Base-by-base conservation (phyloP, 2,797 vertebrate genomes). In the Falco columbarius region DNA sequence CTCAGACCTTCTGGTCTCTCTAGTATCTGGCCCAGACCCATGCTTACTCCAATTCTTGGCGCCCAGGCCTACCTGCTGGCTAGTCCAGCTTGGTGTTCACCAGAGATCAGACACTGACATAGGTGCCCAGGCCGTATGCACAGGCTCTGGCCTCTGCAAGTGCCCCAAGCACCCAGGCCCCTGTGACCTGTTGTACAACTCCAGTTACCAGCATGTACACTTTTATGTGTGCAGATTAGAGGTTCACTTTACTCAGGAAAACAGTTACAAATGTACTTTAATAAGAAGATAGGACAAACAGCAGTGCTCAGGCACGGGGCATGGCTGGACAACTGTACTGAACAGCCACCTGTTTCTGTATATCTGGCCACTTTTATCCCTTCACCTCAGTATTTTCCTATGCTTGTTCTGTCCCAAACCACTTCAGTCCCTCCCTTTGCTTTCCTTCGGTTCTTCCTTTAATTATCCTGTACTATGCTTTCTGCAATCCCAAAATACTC, bases 41-140 rank as follows among this genome's bases (percentile, higher is more conserved):
- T 1, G 4, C 11, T n/a, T 4, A 0, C 40, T 68, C 32, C 56
- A 46, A 0, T 40, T 73, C 29, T 55, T 7, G 6, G 56, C 26
- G 92, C 20, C 54, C 26, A 56, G 63, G 58, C 18, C 16, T 56
- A 26, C 23, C 63, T 52, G 7, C 6, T 55, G 62, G 49, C 58
- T 68, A 18, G 20, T 23, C 10, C 0, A 6, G 23, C 16, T 29
- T 65, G 54, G 14, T 23, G 54, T 52, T 72, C 83, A 52, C 44
- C 32, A 5, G 29, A 1, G 6, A 17, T 42, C 12, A 5, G 34
- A 16, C 1, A 2, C 5, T 30, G 62, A 36, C 10, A 4, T 1
- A 8, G 20, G 42, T 11, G 40, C 68, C 27, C 27, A 14, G n/a
- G 44, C 56, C 4, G 1, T 9, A 9, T 4, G 12, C 5, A 2